phyloP scores from a whole-genome alignment of 2,888 invertebrate species.

The Synergus laeviventris region DNA sequence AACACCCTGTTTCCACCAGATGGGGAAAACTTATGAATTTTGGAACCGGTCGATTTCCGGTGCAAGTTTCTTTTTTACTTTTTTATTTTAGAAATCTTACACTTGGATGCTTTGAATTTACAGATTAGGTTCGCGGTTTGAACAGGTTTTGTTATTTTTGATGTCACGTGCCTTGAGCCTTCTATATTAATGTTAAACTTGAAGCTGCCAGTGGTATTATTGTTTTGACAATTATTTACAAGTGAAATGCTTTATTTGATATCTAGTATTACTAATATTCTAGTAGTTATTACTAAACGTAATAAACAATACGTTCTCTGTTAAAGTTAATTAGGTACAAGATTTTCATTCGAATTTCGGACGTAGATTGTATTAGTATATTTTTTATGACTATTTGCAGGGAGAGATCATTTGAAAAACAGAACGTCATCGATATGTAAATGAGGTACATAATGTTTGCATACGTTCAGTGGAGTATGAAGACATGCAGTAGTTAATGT shows the following conservation, averaged over 20 bases:
- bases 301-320: not conserved
- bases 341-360: no score
- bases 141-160: not conserved
- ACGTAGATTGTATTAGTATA: no score
- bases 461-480: not conserved
- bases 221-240: not conserved
- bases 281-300: not conserved
- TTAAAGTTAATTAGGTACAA: no score
- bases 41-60: slow-evolving; percentile 40
- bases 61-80: not conserved
- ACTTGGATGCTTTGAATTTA: not conserved
- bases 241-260: no score
- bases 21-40: slow-evolving; percentile 12
- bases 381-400: no score
- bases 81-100: not conserved
- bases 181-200: not conserved
- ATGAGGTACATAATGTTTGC: not conserved
- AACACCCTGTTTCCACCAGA: not conserved
- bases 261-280: no score
- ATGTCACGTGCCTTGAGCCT: not conserved
- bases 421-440: not conserved
- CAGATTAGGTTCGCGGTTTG: not conserved
- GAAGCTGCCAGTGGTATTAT: not conserved
- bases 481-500: not conserved
- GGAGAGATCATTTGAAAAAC: no score